Evolutionary conservation across 2,888 invertebrate genomes (phyloP).

Genomic region (Piscicola geometra): DNA sequence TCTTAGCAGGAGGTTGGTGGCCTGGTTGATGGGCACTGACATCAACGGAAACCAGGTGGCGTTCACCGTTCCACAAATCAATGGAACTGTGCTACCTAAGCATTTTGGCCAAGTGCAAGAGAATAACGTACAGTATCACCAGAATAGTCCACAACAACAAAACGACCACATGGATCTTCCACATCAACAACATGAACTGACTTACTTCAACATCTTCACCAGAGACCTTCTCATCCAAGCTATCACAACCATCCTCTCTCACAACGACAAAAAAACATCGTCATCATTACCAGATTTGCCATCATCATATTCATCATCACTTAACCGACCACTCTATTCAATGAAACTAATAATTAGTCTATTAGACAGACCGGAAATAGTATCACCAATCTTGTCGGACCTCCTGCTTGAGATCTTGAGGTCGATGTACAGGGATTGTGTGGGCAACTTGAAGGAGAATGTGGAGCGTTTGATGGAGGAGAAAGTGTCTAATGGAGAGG

Average conservation of each 20-base stretch:
- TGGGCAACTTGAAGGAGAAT: slow-evolving; percentile 5
- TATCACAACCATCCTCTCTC: slow-evolving; percentile 50
- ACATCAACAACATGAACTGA: slow-evolving; percentile 36
- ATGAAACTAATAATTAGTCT: slow-evolving; percentile 68
- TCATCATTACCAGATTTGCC: too few relatives aligned
- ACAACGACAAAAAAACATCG: slow-evolving; percentile 49
- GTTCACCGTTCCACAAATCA: background rate
- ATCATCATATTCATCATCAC: background rate
- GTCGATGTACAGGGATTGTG: slow-evolving; percentile 49
- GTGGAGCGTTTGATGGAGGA: slow-evolving; percentile 10
- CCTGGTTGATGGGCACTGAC: slow-evolving; percentile 75
- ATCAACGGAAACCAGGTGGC: slow-evolving; percentile 40
- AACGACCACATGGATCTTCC: background rate
- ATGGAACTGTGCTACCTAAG: background rate
- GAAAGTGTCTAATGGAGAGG: slow-evolving; percentile 14
- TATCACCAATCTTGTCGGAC: slow-evolving; percentile 57
- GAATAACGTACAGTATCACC: too few relatives aligned
- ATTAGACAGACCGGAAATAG: slow-evolving; percentile 80
- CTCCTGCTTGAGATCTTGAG: slow-evolving; percentile 65
- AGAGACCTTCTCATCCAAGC: slow-evolving; percentile 61
- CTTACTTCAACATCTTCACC: slow-evolving; percentile 62
- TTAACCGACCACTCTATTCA: slow-evolving; percentile 2
- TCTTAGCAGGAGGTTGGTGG: slow-evolving; percentile 75
- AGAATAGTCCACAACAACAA: slow-evolving; percentile 35
- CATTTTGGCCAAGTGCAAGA: background rate